phyloP scores from a whole-genome alignment of 2,797 vertebrate species.

The Pitangus sulphuratus region DNA sequence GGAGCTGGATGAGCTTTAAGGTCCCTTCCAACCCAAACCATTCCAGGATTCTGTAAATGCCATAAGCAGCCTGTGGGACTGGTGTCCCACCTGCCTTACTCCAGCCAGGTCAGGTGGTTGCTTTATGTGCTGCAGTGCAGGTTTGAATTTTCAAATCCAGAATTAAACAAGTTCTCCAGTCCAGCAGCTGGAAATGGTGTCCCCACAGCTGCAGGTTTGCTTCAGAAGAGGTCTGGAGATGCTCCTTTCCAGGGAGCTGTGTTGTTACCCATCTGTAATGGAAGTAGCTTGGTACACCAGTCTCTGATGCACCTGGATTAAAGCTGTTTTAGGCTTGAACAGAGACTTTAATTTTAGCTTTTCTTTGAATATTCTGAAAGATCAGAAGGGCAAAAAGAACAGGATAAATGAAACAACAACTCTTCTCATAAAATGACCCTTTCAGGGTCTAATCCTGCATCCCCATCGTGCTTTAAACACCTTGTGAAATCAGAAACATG shows the following conservation, averaged over 20 bases:
- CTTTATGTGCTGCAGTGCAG: not conserved
- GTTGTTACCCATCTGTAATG: not conserved
- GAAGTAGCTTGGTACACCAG: not conserved
- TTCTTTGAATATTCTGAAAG: not conserved
- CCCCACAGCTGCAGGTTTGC: not conserved
- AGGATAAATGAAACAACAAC: not conserved
- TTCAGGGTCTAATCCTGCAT: slow-evolving; percentile 9
- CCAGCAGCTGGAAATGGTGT: not conserved
- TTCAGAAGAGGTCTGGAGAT: not conserved
- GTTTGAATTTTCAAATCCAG: not conserved
- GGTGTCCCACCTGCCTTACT: not conserved
- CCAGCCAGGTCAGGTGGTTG: not conserved
- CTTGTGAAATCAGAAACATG: not conserved
- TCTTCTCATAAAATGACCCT: not conserved
- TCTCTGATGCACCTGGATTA: not conserved
- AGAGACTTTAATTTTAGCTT: not conserved
- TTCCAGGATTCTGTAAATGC: not conserved
- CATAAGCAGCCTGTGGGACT: not conserved
- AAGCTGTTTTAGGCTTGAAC: not conserved
- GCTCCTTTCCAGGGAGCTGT: not conserved
- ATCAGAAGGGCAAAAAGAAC: not conserved
- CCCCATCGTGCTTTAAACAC: not conserved
- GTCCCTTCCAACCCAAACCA: not conserved
- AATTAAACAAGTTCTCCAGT: not conserved
- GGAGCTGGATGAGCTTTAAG: not conserved